Percentiles rank a stretch among this genome's conserved stretches.
phyloP scores from a whole-genome alignment of 1,140 invertebrate species.

The Spodoptera litura region DNA sequence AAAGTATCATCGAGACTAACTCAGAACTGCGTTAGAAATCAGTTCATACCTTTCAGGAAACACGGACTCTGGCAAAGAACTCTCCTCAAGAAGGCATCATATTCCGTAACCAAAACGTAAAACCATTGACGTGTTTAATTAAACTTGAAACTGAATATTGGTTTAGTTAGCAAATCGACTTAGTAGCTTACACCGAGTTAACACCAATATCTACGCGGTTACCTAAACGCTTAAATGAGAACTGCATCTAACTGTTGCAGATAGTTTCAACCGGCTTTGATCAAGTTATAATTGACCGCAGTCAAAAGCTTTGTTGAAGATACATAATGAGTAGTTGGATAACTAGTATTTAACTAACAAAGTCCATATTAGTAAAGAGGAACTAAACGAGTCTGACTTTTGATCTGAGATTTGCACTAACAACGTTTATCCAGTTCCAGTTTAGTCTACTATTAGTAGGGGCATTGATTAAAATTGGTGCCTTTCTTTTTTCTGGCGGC shows the following conservation, averaged over 20 bases:
- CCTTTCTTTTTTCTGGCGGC: no score
- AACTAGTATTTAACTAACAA: constrained; percentile 10
- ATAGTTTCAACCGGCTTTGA: not conserved
- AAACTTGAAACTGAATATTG: not conserved
- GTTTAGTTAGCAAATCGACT: constrained; percentile 1
- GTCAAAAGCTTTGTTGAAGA: constrained; percentile 1
- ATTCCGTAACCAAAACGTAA: not conserved
- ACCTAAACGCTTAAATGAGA: constrained; percentile 1
- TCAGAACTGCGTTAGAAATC: no score
- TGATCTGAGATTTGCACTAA: not conserved
- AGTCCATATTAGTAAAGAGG: not conserved
- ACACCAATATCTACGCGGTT: not conserved
- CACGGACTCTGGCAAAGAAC: no score
- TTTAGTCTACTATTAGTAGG: not conserved
- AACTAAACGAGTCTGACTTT: not conserved
- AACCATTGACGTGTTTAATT: not conserved
- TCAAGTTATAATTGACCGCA: constrained; percentile 37
- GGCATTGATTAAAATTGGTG: no score
- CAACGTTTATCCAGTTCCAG: no score
- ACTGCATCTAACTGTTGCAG: not conserved
- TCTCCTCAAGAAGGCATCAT: no score
- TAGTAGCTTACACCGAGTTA: not conserved
- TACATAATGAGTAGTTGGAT: not conserved
- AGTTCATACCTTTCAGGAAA: no score
- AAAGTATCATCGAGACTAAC: no score